These are phyloP conservation scores for Lepidocyrtoides sp. DNA, from an alignment of 2,888 invertebrate species.

Conservation along the genomic window DNA sequence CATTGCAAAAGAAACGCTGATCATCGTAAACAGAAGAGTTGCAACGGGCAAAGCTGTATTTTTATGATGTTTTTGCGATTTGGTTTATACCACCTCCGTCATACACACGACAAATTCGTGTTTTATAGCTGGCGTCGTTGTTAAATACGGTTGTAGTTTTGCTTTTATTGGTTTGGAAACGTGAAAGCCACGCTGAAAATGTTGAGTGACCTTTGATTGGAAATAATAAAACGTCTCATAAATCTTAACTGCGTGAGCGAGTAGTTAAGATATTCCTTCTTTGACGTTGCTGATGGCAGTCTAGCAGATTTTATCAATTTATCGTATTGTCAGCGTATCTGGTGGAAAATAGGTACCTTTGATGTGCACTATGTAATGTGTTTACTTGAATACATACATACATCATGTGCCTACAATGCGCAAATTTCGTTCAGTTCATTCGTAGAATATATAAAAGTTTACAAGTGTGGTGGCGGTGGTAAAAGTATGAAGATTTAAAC, in stretches of 20 bases:
- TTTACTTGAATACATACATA: no score
- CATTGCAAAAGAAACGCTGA: slow-evolving; percentile 48
- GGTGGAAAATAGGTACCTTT: neutral
- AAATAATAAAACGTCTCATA: slow-evolving; percentile 57
- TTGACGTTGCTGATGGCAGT: slow-evolving; percentile 14
- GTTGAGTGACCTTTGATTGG: slow-evolving; percentile 61
- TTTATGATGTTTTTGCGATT: neutral
- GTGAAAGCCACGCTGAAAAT: slow-evolving; percentile 53
- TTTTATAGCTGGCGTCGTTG: slow-evolving; percentile 32
- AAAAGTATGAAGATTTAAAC: neutral
- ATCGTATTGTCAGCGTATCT: neutral
- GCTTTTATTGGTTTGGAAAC: slow-evolving; percentile 32
- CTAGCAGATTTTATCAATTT: slow-evolving; percentile 8
- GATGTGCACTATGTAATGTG: no score
- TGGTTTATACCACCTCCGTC: slow-evolving; percentile 8
- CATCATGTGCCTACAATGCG: no score
- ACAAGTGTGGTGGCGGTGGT: no score
- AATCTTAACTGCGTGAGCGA: slow-evolving; percentile 43
- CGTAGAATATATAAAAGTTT: no score
- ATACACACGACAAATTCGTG: neutral
- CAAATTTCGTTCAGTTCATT: no score
- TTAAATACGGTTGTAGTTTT: slow-evolving; percentile 15
- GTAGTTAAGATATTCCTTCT: slow-evolving; percentile 24
- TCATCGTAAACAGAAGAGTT: neutral
- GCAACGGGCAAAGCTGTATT: neutral